Percentiles rank a stretch among this genome's conserved stretches.
phyloP scores from a whole-genome alignment of 2,888 invertebrate genomes.

The Malthinus seriepunctatus region DNA sequence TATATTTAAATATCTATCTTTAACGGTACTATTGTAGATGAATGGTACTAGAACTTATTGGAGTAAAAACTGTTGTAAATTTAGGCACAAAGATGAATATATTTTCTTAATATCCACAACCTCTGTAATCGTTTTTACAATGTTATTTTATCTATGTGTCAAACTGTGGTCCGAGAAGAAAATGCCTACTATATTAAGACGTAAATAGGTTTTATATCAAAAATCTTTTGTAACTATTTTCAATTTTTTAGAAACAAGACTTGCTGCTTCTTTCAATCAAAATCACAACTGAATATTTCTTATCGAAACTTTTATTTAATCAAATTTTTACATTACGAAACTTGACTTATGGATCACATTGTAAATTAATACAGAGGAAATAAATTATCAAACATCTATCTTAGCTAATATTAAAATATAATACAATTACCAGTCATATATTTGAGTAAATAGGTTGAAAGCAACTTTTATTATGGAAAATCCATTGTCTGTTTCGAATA shows the following conservation, averaged over 20 bases:
- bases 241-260: conserved; percentile 49
- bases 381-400: too few relatives aligned
- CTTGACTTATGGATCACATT: too few relatives aligned
- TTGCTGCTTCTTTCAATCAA: conserved; percentile 36
- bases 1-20: not conserved
- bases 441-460: too few relatives aligned
- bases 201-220: conserved; percentile 41
- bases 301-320: too few relatives aligned
- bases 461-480: too few relatives aligned
- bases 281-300: not conserved
- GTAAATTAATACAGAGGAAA: too few relatives aligned
- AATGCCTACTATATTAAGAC: conserved; percentile 46
- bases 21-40: conserved; percentile 58
- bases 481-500: too few relatives aligned
- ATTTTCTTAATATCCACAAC: conserved; percentile 60
- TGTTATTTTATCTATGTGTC: conserved; percentile 62
- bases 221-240: not conserved
- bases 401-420: too few relatives aligned
- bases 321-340: too few relatives aligned
- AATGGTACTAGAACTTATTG: conserved; percentile 66
- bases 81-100: conserved; percentile 60
- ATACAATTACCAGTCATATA: too few relatives aligned
- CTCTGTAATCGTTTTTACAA: conserved; percentile 58
- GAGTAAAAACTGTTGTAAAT: conserved; percentile 65
- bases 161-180: conserved; percentile 53